These are phyloP conservation scores for Syritta pipiens DNA, from an alignment of 2,888 invertebrate species.

Conservation along the genomic window DNA sequence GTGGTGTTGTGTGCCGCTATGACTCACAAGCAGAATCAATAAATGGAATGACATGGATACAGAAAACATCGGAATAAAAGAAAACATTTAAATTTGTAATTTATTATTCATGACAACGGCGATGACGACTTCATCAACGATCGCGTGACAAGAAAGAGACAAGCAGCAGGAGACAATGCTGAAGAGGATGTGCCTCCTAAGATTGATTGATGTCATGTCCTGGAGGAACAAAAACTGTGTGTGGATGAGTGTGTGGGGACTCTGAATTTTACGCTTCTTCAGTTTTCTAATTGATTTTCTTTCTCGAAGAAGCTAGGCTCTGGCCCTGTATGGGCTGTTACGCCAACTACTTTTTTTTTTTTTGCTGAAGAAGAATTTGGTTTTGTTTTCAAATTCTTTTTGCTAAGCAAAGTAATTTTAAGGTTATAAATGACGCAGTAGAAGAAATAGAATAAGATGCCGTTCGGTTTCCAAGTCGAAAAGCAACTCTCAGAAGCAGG, in stretches of 20 bases:
- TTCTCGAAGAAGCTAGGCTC: no score
- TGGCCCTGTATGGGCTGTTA: no score
- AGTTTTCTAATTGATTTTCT: constrained; percentile 20
- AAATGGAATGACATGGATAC: constrained; percentile 44
- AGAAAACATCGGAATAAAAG: constrained; percentile 28
- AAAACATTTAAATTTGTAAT: constrained; percentile 62
- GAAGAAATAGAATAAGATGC: no score
- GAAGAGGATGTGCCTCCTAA: constrained; percentile 7
- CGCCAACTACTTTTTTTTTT: no score
- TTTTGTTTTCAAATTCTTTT: no score
- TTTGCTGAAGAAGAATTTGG: no score
- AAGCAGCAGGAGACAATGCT: constrained; percentile 1
- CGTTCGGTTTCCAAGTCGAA: no score
- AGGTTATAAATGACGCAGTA: no score
- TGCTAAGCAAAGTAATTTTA: no score
- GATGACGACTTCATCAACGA: constrained; percentile 56
- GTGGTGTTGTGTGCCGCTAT: not conserved
- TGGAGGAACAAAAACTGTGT: not conserved
- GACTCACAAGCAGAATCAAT: constrained; percentile 50
- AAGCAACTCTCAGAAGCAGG: no score
- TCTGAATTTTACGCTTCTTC: constrained; percentile 51
- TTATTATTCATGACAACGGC: constrained; percentile 62
- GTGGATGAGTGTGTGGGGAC: no score
- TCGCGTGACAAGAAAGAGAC: constrained; percentile 48
- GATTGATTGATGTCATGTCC: constrained; percentile 53